Conservation (phyloP, 2,113 vertebrate species). For the Sphyrna mokarran region DNA sequence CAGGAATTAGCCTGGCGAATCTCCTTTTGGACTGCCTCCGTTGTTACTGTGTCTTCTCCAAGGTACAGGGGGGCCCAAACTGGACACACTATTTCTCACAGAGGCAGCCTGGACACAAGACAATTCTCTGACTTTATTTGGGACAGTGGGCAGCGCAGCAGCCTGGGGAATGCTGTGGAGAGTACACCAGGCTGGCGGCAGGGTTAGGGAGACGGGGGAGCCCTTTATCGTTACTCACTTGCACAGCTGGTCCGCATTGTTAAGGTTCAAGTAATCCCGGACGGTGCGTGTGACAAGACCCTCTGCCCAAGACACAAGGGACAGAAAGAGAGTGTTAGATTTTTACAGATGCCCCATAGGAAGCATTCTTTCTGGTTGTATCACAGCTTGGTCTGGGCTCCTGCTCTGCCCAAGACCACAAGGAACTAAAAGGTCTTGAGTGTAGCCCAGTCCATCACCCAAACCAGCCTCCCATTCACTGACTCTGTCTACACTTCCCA, state of each 20-base stretch:
- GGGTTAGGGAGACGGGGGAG: not conserved
- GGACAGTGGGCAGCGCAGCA: not conserved
- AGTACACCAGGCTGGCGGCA: not conserved
- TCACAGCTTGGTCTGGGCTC: no score
- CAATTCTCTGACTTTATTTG: not conserved
- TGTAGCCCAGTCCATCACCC: no score
- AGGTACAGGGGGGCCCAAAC: no score
- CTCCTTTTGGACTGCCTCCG: no score
- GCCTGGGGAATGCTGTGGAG: not conserved
- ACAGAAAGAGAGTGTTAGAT: not conserved
- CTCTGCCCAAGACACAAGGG: slow-evolving; percentile 48
- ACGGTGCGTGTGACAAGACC: slow-evolving; percentile 78
- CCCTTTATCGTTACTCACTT: slow-evolving; percentile 55
- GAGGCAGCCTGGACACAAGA: not conserved
- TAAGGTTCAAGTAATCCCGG: slow-evolving; percentile 79
- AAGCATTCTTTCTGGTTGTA: no score
- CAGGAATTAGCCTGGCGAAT: no score
- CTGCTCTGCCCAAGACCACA: no score
- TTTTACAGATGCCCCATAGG: not conserved
- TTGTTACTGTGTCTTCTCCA: no score
- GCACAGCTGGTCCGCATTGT: slow-evolving; percentile 83
- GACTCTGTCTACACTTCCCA: no score
- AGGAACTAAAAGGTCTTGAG: no score
- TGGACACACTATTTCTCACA: no score
- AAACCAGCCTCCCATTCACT: no score